These are phyloP conservation scores for Eudemis profundana DNA, from an alignment of 2,888 invertebrate species.

Conservation along the genomic window DNA sequence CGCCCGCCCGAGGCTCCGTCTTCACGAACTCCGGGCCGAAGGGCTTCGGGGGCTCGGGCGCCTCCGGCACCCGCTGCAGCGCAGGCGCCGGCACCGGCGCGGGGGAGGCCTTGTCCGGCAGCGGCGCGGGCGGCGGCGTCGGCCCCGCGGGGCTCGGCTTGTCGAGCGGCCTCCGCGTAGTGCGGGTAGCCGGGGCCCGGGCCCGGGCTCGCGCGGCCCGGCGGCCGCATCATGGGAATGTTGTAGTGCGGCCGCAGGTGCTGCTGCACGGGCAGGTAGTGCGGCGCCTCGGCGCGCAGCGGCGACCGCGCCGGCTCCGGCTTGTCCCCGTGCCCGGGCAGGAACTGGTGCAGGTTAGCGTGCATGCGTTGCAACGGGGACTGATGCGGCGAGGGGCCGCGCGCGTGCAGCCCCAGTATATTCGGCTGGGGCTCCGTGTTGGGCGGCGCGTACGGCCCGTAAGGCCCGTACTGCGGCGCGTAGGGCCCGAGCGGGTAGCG, in stretches of 20 bases:
- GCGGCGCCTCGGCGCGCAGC: constrained; percentile 32
- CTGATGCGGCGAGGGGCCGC: constrained; percentile 44
- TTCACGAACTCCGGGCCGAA: constrained; percentile 27
- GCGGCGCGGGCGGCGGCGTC: constrained; percentile 43
- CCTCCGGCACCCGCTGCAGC: constrained; percentile 47
- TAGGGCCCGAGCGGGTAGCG: constrained; percentile 79
- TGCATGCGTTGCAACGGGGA: constrained; percentile 46
- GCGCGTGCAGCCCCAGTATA: constrained; percentile 46
- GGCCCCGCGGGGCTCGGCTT: constrained; percentile 28
- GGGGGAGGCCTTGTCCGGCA: too few relatives aligned
- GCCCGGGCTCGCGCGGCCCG: constrained; percentile 4
- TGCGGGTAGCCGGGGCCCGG: constrained; percentile 17
- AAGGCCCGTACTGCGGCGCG: constrained; percentile 79
- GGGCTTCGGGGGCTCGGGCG: constrained; percentile 46
- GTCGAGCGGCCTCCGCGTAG: constrained; percentile 34
- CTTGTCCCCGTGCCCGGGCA: constrained; percentile 24
- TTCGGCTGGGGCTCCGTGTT: constrained; percentile 45
- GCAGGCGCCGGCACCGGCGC: constrained; percentile 37
- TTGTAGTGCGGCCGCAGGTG: too few relatives aligned
- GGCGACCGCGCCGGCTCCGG: constrained; percentile 12
- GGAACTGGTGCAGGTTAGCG: constrained; percentile 47
- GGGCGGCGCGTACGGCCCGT: constrained; percentile 76
- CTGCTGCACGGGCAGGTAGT: too few relatives aligned
- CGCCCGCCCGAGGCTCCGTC: constrained; percentile 66
- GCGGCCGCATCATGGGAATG: constrained; percentile 13